phyloP scores from a whole-genome alignment of 2,113 vertebrate species.

The Rhinoderma darwinii region DNA sequence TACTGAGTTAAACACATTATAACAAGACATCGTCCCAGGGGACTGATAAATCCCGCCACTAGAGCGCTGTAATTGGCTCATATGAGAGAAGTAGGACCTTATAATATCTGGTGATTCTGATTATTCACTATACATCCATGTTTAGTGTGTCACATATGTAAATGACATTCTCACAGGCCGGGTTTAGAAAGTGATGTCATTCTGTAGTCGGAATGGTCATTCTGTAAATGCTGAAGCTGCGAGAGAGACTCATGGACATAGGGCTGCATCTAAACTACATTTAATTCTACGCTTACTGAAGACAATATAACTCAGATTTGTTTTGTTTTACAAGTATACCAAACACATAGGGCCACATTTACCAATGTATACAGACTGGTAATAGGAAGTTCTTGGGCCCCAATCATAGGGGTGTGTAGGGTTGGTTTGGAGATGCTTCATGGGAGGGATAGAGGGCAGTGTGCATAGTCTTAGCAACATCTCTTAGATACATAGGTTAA shows the following conservation, averaged over 20 bases:
- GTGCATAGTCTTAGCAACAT: too few relatives aligned
- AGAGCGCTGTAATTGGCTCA: constrained; percentile 8
- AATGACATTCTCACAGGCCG: neutral
- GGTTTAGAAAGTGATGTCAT: constrained; percentile 17
- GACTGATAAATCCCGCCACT: constrained; percentile 10
- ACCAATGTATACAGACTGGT: too few relatives aligned
- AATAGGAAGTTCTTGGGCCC: too few relatives aligned
- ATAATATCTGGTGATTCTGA: constrained; percentile 31
- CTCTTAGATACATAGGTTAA: too few relatives aligned
- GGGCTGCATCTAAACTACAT: neutral
- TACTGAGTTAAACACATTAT: neutral
- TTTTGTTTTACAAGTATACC: neutral
- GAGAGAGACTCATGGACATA: neutral
- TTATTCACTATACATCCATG: neutral
- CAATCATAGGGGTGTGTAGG: too few relatives aligned
- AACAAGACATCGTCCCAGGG: neutral
- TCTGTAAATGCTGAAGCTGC: neutral
- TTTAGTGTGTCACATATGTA: constrained; percentile 7
- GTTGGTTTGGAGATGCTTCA: too few relatives aligned
- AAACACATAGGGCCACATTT: too few relatives aligned
- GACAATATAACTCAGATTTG: neutral
- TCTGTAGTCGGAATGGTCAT: neutral
- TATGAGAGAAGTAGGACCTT: neutral
- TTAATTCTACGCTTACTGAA: neutral
- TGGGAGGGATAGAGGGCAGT: too few relatives aligned